Percentiles rank a stretch among this genome's conserved stretches.
phyloP scores from a whole-genome alignment of 2,113 vertebrate species.

The Thalassoma bifasciatum region DNA sequence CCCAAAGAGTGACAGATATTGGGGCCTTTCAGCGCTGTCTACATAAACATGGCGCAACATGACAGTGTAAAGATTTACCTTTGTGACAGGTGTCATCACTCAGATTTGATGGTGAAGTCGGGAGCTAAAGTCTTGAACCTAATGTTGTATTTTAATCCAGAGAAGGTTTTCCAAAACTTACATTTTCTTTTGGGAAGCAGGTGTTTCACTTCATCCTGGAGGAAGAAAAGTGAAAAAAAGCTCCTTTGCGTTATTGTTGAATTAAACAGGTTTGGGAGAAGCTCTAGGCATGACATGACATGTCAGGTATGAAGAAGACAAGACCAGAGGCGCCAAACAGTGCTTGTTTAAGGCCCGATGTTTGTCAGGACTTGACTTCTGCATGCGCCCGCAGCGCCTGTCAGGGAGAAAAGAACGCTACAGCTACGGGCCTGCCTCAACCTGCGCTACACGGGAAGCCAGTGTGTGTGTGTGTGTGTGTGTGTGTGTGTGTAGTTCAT shows the following conservation, averaged over 20 bases:
- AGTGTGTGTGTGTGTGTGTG: conserved; percentile 74
- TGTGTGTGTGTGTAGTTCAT: conserved; percentile 31
- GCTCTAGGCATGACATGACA: conserved; percentile 91
- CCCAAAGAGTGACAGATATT: conserved; percentile 27
- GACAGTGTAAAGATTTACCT: conserved; percentile 42
- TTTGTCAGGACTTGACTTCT: conserved; percentile 93
- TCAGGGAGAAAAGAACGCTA: conserved; percentile 90
- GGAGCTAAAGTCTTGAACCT: not conserved
- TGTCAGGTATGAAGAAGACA: conserved; percentile 97
- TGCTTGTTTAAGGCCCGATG: conserved; percentile 89
- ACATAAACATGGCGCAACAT: conserved; percentile 35
- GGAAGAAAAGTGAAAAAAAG: conserved; percentile 37
- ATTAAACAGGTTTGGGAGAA: conserved; percentile 88
- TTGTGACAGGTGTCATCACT: conserved; percentile 41
- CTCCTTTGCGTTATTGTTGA: conserved; percentile 75
- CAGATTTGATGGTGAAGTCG: not conserved
- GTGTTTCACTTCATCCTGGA: conserved; percentile 45
- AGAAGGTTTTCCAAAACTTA: not conserved
- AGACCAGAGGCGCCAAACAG: conserved; percentile 97
- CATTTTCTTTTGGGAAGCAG: conserved; percentile 29
- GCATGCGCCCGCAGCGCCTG: conserved; percentile 92
- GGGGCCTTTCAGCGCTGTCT: not conserved
- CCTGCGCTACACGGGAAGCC: conserved; percentile 77
- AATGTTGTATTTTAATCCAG: not conserved
- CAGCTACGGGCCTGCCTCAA: conserved; percentile 90